phyloP scores from a whole-genome alignment of 2,113 vertebrate species.

The Desmodus rotundus region DNA sequence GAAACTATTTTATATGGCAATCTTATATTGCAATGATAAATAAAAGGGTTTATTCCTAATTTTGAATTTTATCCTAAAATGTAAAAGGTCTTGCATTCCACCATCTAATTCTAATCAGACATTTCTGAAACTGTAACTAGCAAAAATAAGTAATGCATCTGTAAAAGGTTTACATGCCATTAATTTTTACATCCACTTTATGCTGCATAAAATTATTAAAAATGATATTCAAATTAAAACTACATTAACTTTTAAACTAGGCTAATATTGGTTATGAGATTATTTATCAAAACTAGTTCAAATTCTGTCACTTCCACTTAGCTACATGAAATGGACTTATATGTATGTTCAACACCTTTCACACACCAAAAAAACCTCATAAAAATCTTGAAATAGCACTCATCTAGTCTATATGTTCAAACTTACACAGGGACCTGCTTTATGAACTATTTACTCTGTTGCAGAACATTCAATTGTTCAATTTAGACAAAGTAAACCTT shows the following conservation, averaged over 20 bases:
- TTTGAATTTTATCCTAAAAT: slow-evolving; percentile 22
- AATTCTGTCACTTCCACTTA: slow-evolving; percentile 26
- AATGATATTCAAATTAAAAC: slow-evolving; percentile 12
- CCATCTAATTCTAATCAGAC: slow-evolving; percentile 3
- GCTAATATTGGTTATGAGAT: not conserved
- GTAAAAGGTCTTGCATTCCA: not conserved
- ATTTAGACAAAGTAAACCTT: slow-evolving; percentile 28
- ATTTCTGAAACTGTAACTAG: slow-evolving; percentile 19
- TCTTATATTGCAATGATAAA: not conserved
- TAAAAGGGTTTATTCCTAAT: not conserved
- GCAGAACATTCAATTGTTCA: not conserved
- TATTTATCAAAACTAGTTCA: slow-evolving; percentile 12
- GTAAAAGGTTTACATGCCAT: not conserved
- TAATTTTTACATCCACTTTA: not conserved
- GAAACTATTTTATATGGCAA: not conserved
- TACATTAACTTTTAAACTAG: not conserved
- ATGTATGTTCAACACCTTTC: not conserved
- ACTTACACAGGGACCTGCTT: slow-evolving; percentile 4
- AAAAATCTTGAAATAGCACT: not conserved
- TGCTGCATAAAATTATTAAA: not conserved
- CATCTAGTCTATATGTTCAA: not conserved
- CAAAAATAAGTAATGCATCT: not conserved
- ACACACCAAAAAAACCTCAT: not conserved
- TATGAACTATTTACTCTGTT: not conserved
- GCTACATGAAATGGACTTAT: not conserved